Evolutionary conservation across 2,797 vertebrate species (phyloP).

Genomic region (Xerus rutilus): DNA sequence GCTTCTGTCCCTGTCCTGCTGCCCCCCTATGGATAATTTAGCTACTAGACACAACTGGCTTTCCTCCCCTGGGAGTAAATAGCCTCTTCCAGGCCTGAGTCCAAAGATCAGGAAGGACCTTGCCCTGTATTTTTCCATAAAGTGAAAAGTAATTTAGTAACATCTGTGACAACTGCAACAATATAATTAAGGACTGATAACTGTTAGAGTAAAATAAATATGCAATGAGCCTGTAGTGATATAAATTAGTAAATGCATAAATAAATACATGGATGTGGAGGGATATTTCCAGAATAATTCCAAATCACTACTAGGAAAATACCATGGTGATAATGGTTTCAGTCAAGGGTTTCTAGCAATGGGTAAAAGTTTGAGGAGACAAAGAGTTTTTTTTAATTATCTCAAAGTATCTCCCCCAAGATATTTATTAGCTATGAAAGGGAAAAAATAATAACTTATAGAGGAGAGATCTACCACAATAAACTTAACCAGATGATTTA

Average conservation of each 20-base stretch:
- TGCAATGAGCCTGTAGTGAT: not conserved
- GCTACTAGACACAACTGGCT: not conserved
- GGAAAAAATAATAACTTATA: not conserved
- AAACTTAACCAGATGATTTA: not conserved
- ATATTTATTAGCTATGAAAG: slow-evolving; percentile 1
- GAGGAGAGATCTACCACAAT: not conserved
- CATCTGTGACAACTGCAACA: not conserved
- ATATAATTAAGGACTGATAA: slow-evolving; percentile 1
- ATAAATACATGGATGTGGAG: not conserved
- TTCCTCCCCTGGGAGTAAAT: not conserved
- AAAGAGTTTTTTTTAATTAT: not conserved
- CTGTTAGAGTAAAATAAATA: slow-evolving; percentile 7
- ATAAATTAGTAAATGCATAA: not conserved
- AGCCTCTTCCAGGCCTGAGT: not conserved
- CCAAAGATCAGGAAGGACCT: not conserved
- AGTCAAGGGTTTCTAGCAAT: not conserved
- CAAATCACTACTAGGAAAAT: not conserved
- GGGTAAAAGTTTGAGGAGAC: not conserved
- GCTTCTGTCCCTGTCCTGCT: not conserved
- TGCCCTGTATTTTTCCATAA: not conserved
- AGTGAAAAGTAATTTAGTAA: slow-evolving; percentile 15
- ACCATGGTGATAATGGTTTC: not conserved
- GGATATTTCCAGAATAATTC: not conserved
- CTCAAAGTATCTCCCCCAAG: not conserved
- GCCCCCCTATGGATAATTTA: not conserved